A percentile compares a stretch with the other conserved stretches of the same genome.
Conservation (phyloP, 2,113 vertebrate genomes). For the Seriola aureovittata region DNA sequence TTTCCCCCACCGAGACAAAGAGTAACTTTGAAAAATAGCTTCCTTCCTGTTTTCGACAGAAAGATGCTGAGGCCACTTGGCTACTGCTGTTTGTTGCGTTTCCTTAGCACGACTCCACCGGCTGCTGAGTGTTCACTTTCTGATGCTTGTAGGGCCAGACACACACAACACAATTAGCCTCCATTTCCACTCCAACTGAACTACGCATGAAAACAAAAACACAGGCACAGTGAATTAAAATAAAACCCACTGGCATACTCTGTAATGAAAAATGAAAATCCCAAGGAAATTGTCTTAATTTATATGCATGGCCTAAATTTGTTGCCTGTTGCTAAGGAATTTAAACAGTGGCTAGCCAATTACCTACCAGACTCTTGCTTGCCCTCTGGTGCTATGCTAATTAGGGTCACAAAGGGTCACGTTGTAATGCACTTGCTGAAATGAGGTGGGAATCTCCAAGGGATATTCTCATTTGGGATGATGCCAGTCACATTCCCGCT, state of each 20-base stretch:
- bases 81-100: conserved; percentile 14
- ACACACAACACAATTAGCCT: conserved; percentile 46
- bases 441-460: conserved; percentile 63
- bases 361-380: conserved; percentile 41
- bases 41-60: conserved; percentile 32
- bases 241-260: conserved; percentile 57
- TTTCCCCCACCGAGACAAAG: not conserved
- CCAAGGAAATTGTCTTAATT: conserved; percentile 71
- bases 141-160: conserved; percentile 36
- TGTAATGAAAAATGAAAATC: conserved; percentile 71
- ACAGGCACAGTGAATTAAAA: conserved; percentile 50
- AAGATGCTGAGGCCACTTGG: conserved; percentile 43
- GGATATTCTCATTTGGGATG: conserved; percentile 54
- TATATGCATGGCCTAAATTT: conserved; percentile 76
- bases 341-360: conserved; percentile 68
- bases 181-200: conserved; percentile 32
- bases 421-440: conserved; percentile 65
- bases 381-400: conserved; percentile 79
- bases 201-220: conserved; percentile 64
- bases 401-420: conserved; percentile 73
- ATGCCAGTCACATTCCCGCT: conserved; percentile 39
- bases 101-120: conserved; percentile 11
- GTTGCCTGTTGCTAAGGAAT: conserved; percentile 70
- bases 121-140: conserved; percentile 44
- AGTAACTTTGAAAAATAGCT: conserved; percentile 49